phyloP scores from a whole-genome alignment of 30 jellyfish, hydroid and myxozoan genomes.

The Rhopilema esculentum region DNA sequence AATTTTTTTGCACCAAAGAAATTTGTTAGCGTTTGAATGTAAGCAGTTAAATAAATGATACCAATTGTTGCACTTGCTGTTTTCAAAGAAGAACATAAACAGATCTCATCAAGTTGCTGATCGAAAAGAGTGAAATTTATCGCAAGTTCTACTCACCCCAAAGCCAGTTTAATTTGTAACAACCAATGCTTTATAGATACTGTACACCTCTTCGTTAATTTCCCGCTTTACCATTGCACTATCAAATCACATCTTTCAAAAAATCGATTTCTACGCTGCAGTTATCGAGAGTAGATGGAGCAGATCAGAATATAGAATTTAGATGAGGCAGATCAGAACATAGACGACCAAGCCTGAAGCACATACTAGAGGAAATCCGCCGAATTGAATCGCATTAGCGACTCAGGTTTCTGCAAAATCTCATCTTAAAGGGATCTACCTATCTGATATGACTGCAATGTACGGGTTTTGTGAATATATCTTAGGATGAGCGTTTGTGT shows the following conservation, averaged over 20 bases:
- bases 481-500: background rate
- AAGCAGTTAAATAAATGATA: no score
- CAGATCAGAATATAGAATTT: background rate
- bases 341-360: background rate
- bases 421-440: background rate
- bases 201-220: no score
- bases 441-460: background rate
- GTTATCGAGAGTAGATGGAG: background rate
- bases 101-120: no score
- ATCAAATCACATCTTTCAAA: background rate
- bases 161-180: no score
- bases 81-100: no score
- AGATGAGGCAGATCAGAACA: background rate
- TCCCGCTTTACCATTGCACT: no score
- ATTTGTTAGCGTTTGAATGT: no score
- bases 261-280: background rate
- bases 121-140: no score
- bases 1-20: no score
- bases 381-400: background rate
- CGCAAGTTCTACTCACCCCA: no score
- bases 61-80: no score
- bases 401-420: background rate
- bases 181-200: no score
- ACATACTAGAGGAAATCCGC: background rate
- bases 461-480: background rate